Evolutionary conservation across 1,140 invertebrate genomes (phyloP).

Genomic region (Leptinotarsa defecta): DNA sequence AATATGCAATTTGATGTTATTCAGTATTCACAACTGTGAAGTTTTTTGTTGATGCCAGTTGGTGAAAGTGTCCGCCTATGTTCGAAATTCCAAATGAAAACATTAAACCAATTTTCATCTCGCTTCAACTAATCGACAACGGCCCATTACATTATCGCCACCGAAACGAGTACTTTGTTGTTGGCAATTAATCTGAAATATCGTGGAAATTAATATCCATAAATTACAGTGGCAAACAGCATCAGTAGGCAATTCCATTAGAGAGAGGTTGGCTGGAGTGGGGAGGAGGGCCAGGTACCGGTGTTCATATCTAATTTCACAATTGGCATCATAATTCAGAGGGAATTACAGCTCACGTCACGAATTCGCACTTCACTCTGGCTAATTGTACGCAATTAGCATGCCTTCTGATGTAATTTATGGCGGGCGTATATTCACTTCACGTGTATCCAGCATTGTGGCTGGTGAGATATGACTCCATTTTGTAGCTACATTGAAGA

Average conservation of each 20-base stretch:
- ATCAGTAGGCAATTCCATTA: slow-evolving; percentile 53
- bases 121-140: slow-evolving; percentile 38
- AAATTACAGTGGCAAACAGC: slow-evolving; percentile 51
- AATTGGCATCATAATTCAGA: slow-evolving; percentile 53
- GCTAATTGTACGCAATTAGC: slow-evolving; percentile 44
- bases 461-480: neutral
- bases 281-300: slow-evolving; percentile 34
- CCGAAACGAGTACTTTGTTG: slow-evolving; percentile 33
- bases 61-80: neutral
- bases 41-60: neutral
- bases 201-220: slow-evolving; percentile 52
- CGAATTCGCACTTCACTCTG: slow-evolving; percentile 36
- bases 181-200: slow-evolving; percentile 51
- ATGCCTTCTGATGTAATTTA: slow-evolving; percentile 45
- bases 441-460: slow-evolving; percentile 7
- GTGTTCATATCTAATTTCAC: slow-evolving; percentile 52
- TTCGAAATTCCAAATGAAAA: slow-evolving; percentile 27
- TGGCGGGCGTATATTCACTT: slow-evolving; percentile 30
- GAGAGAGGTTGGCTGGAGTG: slow-evolving; percentile 41
- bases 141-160: slow-evolving; percentile 40
- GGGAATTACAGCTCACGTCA: slow-evolving; percentile 42
- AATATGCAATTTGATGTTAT: too few relatives aligned
- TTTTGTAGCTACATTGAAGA: neutral
- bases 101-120: slow-evolving; percentile 18
- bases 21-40: too few relatives aligned